A percentile compares a stretch with the other conserved stretches of the same genome.
Conservation (phyloP, 92 coral and sea anemone species). For the Palythoa caribaeorum region DNA sequence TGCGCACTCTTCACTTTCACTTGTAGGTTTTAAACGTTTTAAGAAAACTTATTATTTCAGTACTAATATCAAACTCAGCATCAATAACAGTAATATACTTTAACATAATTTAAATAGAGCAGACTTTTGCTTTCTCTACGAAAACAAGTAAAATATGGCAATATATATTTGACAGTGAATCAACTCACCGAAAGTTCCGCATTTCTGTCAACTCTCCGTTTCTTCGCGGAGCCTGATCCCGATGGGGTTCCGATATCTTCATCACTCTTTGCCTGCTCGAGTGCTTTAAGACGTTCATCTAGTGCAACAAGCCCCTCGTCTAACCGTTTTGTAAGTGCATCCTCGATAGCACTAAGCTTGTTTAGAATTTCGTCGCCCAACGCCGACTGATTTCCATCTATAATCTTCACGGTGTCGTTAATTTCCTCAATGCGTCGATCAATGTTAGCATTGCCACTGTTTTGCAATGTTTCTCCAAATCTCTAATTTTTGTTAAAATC, state of each 20-base stretch:
- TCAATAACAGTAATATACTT: not conserved
- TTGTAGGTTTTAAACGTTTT: not conserved
- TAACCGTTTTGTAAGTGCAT: not conserved
- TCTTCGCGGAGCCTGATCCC: not conserved
- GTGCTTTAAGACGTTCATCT: not conserved
- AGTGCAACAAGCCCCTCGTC: not conserved
- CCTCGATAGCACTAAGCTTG: not conserved
- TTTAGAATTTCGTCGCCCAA: not conserved
- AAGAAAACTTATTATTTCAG: no score
- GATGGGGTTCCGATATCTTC: not conserved
- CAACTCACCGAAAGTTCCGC: not conserved
- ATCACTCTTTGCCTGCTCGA: not conserved
- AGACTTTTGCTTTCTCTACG: not conserved
- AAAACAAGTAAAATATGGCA: not conserved
- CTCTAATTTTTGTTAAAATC: conserved; percentile 7
- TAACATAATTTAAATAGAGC: not conserved
- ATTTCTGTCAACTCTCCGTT: conserved; percentile 1
- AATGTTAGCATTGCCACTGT: conserved; percentile 19
- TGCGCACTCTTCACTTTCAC: not conserved
- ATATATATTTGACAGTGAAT: not conserved
- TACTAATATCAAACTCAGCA: not conserved
- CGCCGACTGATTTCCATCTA: conserved; percentile 15
- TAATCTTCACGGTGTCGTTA: conserved; percentile 17
- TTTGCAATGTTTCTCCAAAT: conserved; percentile 18
- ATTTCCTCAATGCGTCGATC: not conserved